Evolutionary conservation across 2,888 invertebrate species (phyloP).

Genomic region (Cremastobaeus sp.): DNA sequence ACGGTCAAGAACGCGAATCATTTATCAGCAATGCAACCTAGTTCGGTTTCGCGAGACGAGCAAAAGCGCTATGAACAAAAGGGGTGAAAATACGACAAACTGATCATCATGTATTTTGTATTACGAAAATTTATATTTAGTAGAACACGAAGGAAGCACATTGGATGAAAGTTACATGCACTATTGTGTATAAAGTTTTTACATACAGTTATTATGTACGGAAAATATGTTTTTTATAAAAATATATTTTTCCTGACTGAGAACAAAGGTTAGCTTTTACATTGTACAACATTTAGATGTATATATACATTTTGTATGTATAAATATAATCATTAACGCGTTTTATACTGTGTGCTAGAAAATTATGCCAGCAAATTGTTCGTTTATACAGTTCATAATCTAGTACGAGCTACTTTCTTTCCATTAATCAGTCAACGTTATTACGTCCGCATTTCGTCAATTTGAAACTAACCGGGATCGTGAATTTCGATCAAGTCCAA

Average conservation of each 20-base stretch:
- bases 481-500: no score
- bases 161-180: slow-evolving; percentile 55
- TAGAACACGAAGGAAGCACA: slow-evolving; percentile 40
- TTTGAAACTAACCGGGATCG: no score
- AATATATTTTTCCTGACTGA: slow-evolving; percentile 56
- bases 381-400: slow-evolving; percentile 10
- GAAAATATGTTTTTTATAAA: slow-evolving; percentile 56
- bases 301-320: slow-evolving; percentile 47
- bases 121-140: slow-evolving; percentile 38
- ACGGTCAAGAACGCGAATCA: no score
- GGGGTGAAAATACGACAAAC: no score
- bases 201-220: slow-evolving; percentile 42
- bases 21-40: no score
- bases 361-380: slow-evolving; percentile 32
- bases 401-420: not conserved
- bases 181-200: slow-evolving; percentile 56
- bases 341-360: slow-evolving; percentile 37
- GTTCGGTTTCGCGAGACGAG: slow-evolving; percentile 32
- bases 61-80: no score
- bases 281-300: slow-evolving; percentile 52
- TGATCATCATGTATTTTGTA: no score
- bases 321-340: slow-evolving; percentile 38
- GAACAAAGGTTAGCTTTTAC: slow-evolving; percentile 53
- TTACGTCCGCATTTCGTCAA: no score
- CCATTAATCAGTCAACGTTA: no score